A percentile compares a stretch with the other conserved stretches of the same genome.
These are phyloP conservation scores for Temnothorax unifasciatus DNA, from an alignment of 2,888 invertebrate species.

Conservation along the genomic window DNA sequence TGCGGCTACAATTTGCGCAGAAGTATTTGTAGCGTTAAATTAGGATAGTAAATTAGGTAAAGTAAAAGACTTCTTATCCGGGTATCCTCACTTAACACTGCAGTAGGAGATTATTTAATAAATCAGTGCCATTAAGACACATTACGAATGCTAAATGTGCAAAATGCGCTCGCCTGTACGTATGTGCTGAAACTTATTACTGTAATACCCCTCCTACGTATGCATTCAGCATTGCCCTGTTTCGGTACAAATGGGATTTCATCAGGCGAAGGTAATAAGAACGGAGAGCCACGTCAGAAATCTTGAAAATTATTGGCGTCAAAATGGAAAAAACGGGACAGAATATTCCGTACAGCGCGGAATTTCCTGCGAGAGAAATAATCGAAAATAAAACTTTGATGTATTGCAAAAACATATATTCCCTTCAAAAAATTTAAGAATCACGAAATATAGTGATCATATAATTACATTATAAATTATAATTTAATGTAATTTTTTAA, in stretches of 20 bases:
- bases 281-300: constrained; percentile 61
- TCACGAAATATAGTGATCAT: neutral
- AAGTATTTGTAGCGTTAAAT: constrained; percentile 46
- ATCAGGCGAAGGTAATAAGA: constrained; percentile 75
- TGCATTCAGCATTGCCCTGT: constrained; percentile 56
- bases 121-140: constrained; percentile 68
- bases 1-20: constrained; percentile 21
- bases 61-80: constrained; percentile 26
- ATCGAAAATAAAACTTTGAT: neutral
- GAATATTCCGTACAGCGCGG: neutral
- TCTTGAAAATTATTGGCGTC: constrained; percentile 65
- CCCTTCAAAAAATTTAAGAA: neutral
- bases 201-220: constrained; percentile 64
- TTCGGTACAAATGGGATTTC: constrained; percentile 72
- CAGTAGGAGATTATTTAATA: constrained; percentile 68
- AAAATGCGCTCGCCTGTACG: constrained; percentile 59
- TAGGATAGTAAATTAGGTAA: constrained; percentile 40
- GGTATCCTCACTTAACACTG: constrained; percentile 52
- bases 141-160: constrained; percentile 65
- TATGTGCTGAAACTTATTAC: constrained; percentile 74
- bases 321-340: constrained; percentile 26
- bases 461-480: neutral
- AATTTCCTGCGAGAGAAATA: neutral
- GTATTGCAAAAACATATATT: neutral
- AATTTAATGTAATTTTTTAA: neutral